Evolutionary conservation across 2,888 invertebrate genomes (phyloP), one percentile per base, ranked within the genome.

Genomic region (Drosophila fulvimacula): DNA sequence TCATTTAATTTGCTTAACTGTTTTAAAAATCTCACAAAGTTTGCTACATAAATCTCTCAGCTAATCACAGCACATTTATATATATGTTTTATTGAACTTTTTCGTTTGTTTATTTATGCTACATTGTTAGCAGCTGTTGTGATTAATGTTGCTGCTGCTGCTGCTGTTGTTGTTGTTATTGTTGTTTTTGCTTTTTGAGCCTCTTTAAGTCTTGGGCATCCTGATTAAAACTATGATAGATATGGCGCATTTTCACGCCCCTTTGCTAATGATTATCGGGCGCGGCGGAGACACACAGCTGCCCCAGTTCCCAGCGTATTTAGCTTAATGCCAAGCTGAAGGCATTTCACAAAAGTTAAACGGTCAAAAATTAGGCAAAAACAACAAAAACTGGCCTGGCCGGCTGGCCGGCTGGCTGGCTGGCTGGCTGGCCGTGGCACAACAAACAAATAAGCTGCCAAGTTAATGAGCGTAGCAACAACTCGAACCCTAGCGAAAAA

Each of bases 401-500:
- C 11, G 30, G 9, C 30, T 30, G 30, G 30, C 30, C 7, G 30
- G 60, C 27, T 27, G 39, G 19, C 19, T 19, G 9, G 30, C 30
- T 30, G 30, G 30, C 7, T 30, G 30, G 64, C 27, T 30, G 27
- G 13, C 27, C 9, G n/a, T 53, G 57, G 19, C 58, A 64, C 67
- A 73, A 62, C 56, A 66, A 68, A 68, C 66, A 75, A 73, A 68
- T 69, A 81, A 82, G 79, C 76, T 59, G 72, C 66, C 67, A 76
- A 84, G 82, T 87, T 82, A 82, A 82, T 87, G 82, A 84, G 76
- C 85, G 68, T 59, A 44, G 61, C 66, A 81, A 81, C 63, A 76
- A 59, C 42, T 53, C 15, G 17, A 57, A 24, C 10, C 59, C 66
- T 63, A 64, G 62, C 46, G 66, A 64, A 66, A 61, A 39, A 10